Base-by-base conservation (phyloP, 1,140 invertebrate species). In the Drosophila sp. region DNA sequence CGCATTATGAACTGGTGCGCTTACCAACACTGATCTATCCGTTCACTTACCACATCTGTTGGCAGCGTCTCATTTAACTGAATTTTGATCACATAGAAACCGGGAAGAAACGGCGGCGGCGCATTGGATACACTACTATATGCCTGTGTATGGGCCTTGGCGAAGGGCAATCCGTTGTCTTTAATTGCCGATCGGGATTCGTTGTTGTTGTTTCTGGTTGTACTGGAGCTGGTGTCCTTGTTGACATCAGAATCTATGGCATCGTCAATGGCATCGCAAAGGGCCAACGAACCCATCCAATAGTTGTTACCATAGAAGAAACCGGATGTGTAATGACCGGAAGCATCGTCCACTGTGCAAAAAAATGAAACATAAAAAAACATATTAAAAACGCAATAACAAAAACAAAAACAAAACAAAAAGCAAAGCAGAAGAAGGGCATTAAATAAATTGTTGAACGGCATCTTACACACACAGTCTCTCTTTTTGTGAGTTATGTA, bases 281-380 rank as follows among this genome's bases (percentile, higher is more conserved):
- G 94, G 66, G 95, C 95, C 41, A 95, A 93, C 1, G 96, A 97
- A 70, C 96, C 96, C 35, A 94, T 94, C 94, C 96, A 97, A 92
- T 96, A 97, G 62, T 95, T 95, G 92, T 97, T 97, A 32, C 96
- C 96, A 95, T 96, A 97, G 91, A 96, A 96, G 93, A 96, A 96
- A 81, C 96, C 95, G 55, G 95, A 95, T 3, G 95, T 95, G 89
- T 96, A 96, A 73, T 95, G 94, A 10, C 96, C 96, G 80, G 95
- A 96, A 17, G 96, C 95, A 92, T 97, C 96, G 69, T 96, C 95
- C 94, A 96, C 96, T 97, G 93, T 1, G 93, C 93, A 67, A 76
- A 27, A 33, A 11, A 66, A 40, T 44, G n/a, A 60, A 65, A 29
- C 23, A 27, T 27, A 50, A 3, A 27, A 50, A 27, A 27, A 10